These are phyloP conservation scores for Sebastes itinus DNA, from an alignment of 2,797 vertebrate genomes.

Conservation along the genomic window DNA sequence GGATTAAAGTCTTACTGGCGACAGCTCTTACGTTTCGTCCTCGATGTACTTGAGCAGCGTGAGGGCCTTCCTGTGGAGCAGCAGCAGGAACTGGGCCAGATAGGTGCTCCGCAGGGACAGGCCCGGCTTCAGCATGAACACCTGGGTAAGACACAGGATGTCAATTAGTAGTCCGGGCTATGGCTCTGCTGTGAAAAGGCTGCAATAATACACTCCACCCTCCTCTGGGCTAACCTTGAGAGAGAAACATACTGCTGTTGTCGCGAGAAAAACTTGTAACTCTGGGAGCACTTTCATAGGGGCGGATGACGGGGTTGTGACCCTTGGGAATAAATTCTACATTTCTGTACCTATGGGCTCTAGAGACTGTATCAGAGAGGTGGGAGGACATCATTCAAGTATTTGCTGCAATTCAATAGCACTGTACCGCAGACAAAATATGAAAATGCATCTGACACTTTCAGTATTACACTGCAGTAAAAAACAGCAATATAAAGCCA, in stretches of 20 bases:
- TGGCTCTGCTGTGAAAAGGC: background rate
- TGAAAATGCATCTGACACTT: background rate
- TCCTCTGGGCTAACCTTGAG: slow-evolving; percentile 51
- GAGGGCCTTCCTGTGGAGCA: slow-evolving; percentile 97
- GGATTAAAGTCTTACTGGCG: slow-evolving; percentile 19
- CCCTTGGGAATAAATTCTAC: background rate
- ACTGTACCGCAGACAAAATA: background rate
- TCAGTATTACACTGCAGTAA: background rate
- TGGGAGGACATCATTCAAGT: background rate
- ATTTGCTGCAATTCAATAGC: background rate
- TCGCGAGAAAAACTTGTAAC: slow-evolving; percentile 3
- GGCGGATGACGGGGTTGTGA: background rate
- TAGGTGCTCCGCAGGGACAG: slow-evolving; percentile 92
- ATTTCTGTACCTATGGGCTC: background rate
- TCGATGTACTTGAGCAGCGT: slow-evolving; percentile 98
- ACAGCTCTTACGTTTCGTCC: slow-evolving; percentile 93
- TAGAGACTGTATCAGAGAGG: background rate
- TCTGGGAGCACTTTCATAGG: background rate
- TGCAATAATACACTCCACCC: slow-evolving; percentile 1
- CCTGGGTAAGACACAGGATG: slow-evolving; percentile 81
- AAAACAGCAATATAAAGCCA: background rate
- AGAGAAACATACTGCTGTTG: slow-evolving; percentile 21
- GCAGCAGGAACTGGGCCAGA: slow-evolving; percentile 93
- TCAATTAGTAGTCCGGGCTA: slow-evolving; percentile 51
- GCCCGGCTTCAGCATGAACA: slow-evolving; percentile 95